Evolutionary conservation across 1,140 invertebrate genomes (phyloP), one percentile per base, ranked within the genome.

Genomic region (Sogatella furcifera): DNA sequence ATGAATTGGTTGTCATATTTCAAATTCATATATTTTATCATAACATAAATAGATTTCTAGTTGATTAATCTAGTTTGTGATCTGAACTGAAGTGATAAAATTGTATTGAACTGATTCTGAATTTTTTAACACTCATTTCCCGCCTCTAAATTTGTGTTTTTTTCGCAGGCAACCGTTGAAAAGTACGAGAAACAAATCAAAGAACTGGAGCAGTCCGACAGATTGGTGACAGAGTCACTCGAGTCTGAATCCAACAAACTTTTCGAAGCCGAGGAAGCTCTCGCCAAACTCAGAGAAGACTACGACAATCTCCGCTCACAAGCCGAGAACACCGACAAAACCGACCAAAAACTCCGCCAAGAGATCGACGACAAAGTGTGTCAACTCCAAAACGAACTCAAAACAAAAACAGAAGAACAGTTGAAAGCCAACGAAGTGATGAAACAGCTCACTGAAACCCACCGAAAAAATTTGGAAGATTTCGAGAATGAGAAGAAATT

Each of bases 211-310:
- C 71, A 74, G 53, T 64, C 73, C 59, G 65, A 82, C 8, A 62
- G 69, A 3, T 72, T 76, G 52, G 78, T 81, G 65, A 62, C 72
- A 9, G 75, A 79, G 66, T 71, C 73, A 41, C 65, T 78, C 0
- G 80, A 82, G 69, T 66, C 66, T 56, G 77, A 80, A 44, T 74
- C 71, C n/a, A 75, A 73, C 42, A 78, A 76, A 63, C 65, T 79
- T n/a, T 79, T 80, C 52, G 79, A 82, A 68, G 66, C 75, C 3
- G 79, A 80, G 63, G 79, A 81, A 67, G 52, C 46, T 46, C 64
- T 66, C 55, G 46, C 65, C 0, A 73, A 73, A 62, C 64, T 76
- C 58, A 70, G 73, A 46, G 71, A 71, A 38, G 72, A 78, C 61
- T 44, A 75, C 21, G 69, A 74, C 24, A 74, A 10, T 38, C 34